phyloP scores from a whole-genome alignment of 1,140 invertebrate species.

The Drosophila serrata region DNA sequence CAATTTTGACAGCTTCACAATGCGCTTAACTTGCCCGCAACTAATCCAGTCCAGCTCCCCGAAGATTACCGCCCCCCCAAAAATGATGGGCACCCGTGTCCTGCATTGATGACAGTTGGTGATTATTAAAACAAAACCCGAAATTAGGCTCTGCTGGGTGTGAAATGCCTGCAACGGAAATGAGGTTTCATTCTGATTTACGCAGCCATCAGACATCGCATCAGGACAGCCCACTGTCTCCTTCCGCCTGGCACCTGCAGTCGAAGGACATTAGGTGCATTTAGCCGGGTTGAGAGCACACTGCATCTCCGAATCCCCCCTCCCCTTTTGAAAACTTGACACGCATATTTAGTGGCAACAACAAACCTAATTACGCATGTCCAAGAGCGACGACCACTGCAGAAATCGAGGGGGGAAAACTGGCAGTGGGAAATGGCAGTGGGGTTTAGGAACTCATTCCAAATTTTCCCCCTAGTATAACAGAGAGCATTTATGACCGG shows the following conservation, averaged over 20 bases:
- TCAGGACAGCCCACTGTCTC: constrained; percentile 2
- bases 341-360: constrained; percentile 81
- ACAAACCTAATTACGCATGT: constrained; percentile 81
- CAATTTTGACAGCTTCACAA: constrained; percentile 5
- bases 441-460: neutral
- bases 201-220: constrained; percentile 43
- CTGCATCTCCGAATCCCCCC: constrained; percentile 1
- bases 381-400: constrained; percentile 61
- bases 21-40: constrained; percentile 4
- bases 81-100: constrained; percentile 17
- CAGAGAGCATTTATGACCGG: constrained; percentile 53
- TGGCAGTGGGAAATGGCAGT: neutral
- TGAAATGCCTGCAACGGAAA: constrained; percentile 80
- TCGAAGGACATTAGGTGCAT: constrained; percentile 66
- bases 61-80: neutral
- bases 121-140: constrained; percentile 78
- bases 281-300: constrained; percentile 38
- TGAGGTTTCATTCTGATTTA: constrained; percentile 81
- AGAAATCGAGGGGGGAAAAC: constrained; percentile 19
- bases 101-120: constrained; percentile 75
- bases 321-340: constrained; percentile 68
- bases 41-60: neutral
- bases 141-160: constrained; percentile 56
- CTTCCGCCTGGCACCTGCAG: constrained; percentile 27
- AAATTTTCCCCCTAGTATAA: constrained; percentile 26